Conservation (phyloP, 2,797 vertebrate species). For the Muscicapa comitata region DNA sequence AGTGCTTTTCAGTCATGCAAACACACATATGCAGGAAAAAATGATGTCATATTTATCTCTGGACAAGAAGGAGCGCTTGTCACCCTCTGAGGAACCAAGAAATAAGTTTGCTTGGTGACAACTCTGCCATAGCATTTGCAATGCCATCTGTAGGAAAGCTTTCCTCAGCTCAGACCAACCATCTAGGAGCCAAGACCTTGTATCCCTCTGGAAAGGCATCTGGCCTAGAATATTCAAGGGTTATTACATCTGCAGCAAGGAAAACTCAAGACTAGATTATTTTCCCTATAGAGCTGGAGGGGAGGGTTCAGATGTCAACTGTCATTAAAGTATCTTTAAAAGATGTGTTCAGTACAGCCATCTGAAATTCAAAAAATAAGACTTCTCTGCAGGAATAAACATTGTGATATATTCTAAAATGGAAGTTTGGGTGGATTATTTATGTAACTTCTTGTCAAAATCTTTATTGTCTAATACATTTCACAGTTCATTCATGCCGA, state of each 20-base stretch:
- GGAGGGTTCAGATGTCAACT: neutral
- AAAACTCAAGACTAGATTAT: neutral
- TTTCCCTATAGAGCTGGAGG: rapidly evolving
- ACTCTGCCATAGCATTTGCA: neutral
- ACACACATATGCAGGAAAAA: neutral
- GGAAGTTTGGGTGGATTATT: neutral
- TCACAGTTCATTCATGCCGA: neutral
- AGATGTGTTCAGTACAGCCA: neutral
- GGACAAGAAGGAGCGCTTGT: neutral
- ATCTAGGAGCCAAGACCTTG: neutral
- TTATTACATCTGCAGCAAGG: neutral
- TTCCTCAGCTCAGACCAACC: neutral
- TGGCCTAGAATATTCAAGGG: neutral
- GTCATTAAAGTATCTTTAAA: neutral
- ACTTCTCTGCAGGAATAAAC: neutral
- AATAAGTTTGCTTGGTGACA: neutral
- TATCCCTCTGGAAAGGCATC: neutral
- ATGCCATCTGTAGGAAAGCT: neutral
- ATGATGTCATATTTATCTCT: neutral
- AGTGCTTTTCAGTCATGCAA: neutral
- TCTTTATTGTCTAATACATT: neutral
- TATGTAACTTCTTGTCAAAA: neutral
- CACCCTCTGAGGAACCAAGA: neutral
- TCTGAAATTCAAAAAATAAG: neutral
- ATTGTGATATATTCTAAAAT: neutral